Percentiles rank a stretch among this genome's conserved stretches.
Conservation (phyloP, 2,113 vertebrate genomes). For the Cochlearius cochlearius region DNA sequence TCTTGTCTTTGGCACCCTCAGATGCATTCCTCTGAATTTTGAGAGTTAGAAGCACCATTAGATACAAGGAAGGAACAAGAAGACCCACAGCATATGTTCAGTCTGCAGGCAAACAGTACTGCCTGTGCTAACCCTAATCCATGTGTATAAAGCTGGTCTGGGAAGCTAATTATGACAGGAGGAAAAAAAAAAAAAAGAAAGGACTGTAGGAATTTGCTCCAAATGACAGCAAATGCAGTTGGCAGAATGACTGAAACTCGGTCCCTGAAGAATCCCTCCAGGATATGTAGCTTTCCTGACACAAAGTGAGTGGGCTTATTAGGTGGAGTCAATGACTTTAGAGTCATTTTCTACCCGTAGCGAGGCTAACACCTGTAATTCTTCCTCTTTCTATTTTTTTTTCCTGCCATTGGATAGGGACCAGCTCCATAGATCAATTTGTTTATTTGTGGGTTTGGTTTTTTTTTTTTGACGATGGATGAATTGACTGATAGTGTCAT, state of each 20-base stretch:
- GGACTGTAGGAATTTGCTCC: slow-evolving; percentile 4
- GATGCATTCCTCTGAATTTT: neutral
- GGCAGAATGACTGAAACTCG: slow-evolving; percentile 25
- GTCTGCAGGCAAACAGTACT: neutral
- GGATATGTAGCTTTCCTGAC: slow-evolving; percentile 7
- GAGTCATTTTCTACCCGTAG: neutral
- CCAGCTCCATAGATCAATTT: neutral
- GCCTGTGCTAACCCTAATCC: slow-evolving; percentile 46
- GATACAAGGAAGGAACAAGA: slow-evolving; percentile 22
- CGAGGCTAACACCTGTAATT: neutral
- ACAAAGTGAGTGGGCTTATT: neutral
- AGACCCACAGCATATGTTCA: slow-evolving; percentile 47
- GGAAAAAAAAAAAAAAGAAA: neutral
- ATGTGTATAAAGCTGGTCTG: neutral
- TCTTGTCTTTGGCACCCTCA: slow-evolving; percentile 4
- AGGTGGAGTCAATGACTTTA: neutral
- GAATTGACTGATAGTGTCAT: neutral
- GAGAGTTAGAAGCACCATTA: neutral
- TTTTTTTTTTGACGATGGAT: neutral
- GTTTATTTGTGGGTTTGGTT: neutral
- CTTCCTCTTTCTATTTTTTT: neutral
- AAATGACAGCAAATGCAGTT: slow-evolving; percentile 7
- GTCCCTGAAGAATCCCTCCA: slow-evolving; percentile 1
- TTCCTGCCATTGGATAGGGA: neutral
- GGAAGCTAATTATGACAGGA: slow-evolving; percentile 21